Conservation (phyloP, 2,113 vertebrate species). For the Apteryx mantelli region DNA sequence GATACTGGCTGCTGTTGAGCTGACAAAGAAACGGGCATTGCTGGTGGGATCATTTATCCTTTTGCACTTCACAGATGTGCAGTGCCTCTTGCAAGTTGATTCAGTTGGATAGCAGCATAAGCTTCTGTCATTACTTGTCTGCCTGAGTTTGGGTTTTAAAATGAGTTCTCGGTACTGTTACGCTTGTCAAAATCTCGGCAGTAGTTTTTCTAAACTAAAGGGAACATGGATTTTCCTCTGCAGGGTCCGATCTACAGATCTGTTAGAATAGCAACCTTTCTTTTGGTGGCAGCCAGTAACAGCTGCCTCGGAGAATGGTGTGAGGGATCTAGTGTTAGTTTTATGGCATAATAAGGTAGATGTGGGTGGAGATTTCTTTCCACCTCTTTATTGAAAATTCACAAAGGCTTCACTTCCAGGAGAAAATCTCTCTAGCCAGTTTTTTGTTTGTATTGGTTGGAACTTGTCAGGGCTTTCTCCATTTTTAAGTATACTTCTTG, state of each 20-base stretch:
- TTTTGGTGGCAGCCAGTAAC: neutral
- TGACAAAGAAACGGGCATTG: rapidly evolving
- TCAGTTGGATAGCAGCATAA: neutral
- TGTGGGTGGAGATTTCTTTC: neutral
- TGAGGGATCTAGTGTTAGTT: neutral
- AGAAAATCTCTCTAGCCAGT: neutral
- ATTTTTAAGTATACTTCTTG: neutral
- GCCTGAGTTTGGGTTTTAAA: neutral
- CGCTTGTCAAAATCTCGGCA: neutral
- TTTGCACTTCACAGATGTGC: neutral
- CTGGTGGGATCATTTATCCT: neutral
- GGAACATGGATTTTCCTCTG: neutral
- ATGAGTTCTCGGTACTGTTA: neutral
- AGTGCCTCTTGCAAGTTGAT: neutral
- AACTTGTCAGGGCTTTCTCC: neutral
- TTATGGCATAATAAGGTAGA: rapidly evolving
- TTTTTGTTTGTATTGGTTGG: neutral
- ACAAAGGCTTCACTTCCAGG: neutral
- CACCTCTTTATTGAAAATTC: neutral
- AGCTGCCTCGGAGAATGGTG: neutral
- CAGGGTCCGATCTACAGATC: neutral
- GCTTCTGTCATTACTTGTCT: neutral
- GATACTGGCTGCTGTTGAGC: neutral
- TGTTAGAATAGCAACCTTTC: neutral
- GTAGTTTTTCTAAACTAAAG: neutral